These are phyloP conservation scores for Alviniconcha marisindica DNA, from an alignment of 1,140 invertebrate genomes.

Conservation along the genomic window DNA sequence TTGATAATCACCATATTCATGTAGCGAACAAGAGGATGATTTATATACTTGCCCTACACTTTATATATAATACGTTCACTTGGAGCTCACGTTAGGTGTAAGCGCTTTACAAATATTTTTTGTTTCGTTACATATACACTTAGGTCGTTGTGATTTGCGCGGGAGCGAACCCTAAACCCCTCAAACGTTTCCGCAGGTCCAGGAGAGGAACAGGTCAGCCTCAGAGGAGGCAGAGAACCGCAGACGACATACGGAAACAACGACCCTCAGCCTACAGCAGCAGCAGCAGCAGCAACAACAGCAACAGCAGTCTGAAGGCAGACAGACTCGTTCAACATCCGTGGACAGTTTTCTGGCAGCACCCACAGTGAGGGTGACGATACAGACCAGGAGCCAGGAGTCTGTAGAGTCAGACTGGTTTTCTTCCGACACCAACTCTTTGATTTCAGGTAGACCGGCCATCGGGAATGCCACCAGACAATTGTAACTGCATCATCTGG, in stretches of 20 bases:
- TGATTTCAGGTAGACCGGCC: slow-evolving; percentile 15
- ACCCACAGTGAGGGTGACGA: background rate
- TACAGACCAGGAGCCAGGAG: slow-evolving; percentile 25
- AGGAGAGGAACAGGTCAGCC: slow-evolving; percentile 23
- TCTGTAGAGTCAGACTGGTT: slow-evolving; percentile 56
- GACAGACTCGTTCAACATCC: background rate
- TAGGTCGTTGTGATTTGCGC: too few relatives aligned
- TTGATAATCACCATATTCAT: too few relatives aligned
- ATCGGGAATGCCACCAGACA: too few relatives aligned
- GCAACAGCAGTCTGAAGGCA: background rate
- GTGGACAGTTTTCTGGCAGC: background rate
- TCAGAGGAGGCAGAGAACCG: slow-evolving; percentile 6
- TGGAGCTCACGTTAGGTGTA: too few relatives aligned
- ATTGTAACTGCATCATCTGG: too few relatives aligned
- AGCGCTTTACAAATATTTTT: too few relatives aligned
- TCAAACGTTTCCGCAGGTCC: background rate
- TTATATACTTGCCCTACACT: too few relatives aligned
- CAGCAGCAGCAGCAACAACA: slow-evolving; percentile 15
- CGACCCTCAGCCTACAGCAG: background rate
- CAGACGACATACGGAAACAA: background rate
- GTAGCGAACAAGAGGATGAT: too few relatives aligned
- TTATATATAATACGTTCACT: too few relatives aligned
- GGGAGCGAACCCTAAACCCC: too few relatives aligned
- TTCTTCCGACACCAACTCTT: slow-evolving; percentile 46
- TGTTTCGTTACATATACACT: too few relatives aligned